Conservation (phyloP, 2,888 invertebrate species). For the Nycteola revayana region DNA sequence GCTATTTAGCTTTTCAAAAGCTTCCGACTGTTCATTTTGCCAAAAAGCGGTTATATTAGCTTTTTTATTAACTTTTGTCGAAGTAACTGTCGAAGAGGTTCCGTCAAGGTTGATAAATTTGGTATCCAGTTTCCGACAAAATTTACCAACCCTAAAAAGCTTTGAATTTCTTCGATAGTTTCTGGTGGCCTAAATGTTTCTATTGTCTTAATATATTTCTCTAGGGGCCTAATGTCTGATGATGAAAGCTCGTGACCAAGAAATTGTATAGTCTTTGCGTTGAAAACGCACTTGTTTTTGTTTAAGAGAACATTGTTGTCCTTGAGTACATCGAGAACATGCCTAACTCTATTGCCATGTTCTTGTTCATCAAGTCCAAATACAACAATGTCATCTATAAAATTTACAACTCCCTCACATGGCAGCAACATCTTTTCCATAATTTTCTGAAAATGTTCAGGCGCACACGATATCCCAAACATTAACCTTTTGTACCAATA, state of each 20-base stretch:
- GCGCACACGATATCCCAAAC: constrained; percentile 53
- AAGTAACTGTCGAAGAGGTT: constrained; percentile 20
- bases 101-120: constrained; percentile 21
- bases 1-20: constrained; percentile 21
- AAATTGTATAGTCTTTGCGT: background rate
- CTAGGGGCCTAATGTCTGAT: too few species aligned
- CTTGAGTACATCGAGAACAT: constrained; percentile 1
- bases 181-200: too few species aligned
- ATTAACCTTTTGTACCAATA: constrained; percentile 48
- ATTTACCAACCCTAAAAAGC: too few species aligned
- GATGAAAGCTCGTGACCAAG: too few species aligned
- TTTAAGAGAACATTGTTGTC: constrained; percentile 1
- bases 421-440: constrained; percentile 41
- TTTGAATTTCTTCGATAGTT: too few species aligned
- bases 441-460: constrained; percentile 38
- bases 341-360: constrained; percentile 28
- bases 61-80: constrained; percentile 13
- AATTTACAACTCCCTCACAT: constrained; percentile 40
- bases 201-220: too few species aligned
- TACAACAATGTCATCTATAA: constrained; percentile 16
- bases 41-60: constrained; percentile 18
- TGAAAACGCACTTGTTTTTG: constrained; percentile 16
- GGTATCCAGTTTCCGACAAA: too few species aligned
- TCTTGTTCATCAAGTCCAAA: constrained; percentile 26
- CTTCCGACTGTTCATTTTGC: constrained; percentile 12